Evolutionary conservation across 2,888 invertebrate genomes (phyloP), one percentile per base, ranked within the genome.

Genomic region (Melanotus villosus): DNA sequence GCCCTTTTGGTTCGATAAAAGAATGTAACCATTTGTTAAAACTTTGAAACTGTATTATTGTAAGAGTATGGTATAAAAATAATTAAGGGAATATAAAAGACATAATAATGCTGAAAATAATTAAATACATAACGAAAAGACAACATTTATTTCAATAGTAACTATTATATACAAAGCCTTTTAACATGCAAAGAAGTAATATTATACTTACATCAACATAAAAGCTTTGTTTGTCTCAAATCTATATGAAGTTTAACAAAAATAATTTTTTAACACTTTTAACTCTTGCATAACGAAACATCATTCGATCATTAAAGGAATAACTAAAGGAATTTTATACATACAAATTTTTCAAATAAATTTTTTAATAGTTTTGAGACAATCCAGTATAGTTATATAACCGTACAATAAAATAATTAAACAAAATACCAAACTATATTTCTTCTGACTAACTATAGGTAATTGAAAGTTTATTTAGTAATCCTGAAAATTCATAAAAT

Each of bases 111-210:
- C n/a, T n/a, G n/a, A n/a, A n/a, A n/a, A n/a, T n/a, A 5, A 26
- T 26, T 26, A 26, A 70, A 68, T 71, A 54, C 70, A 64, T 78
- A 79, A 79, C 79, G 75, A 80, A 80, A 79, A 76, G 80, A 80
- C 80, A 80, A 80, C 80, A 80, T 80, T 79, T 80, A 80, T 79
- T 78, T 77, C 75, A 76, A 74, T 79, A 76, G 75, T 79, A 80
- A 80, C 79, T 80, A 77, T 80, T 78, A 79, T 80, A 75, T 80
- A 80, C 79, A 80, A 75, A 73, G 66, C 63, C 47, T 70, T 63
- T 63, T 73, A 75, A 73, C 72, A 72, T 73, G 73, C 69, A 74
- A 71, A 70, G 26, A 56, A 60, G 62, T 62, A 52, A 41, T 54
- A 60, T 57, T 54, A 43, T 64, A 63, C 58, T 56, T 65, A 58